Evolutionary conservation across 2,113 vertebrate species (phyloP), one percentile per base, ranked within the genome.

Genomic region (Chaetops frenatus): DNA sequence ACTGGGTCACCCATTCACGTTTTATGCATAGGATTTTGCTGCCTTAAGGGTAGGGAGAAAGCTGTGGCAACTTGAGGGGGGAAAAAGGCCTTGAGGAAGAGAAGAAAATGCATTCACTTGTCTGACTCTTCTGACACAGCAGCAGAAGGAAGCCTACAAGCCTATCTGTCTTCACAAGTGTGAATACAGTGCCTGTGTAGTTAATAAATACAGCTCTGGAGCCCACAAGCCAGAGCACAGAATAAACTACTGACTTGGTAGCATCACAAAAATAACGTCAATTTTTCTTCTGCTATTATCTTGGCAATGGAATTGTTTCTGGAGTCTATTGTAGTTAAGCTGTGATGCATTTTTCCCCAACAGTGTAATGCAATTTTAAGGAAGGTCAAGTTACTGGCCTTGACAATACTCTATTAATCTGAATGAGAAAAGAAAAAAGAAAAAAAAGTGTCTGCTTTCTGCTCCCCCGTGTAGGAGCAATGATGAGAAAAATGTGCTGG

Each of bases 351-450:
- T 94, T 92, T 92, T n/a, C 86, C 73, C 91, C 94, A 88, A 50
- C 74, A 93, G 66, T 77, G 90, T 93, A 95, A 94, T 90, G 94
- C 94, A 96, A 70, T 95, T 94, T 95, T 94, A 92, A 96, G 92
- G 93, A 96, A 97, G 96, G 94, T 95, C 95, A 96, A 95, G 85
- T 94, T 93, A 80, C 85, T 56, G 93, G 96, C 93, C 96, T 96
- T 96, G 95, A 96, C 94, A 97, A 96, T 83, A 50, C 79, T 88
- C 96, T 91, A 96, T 97, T 96, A 93, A 96, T 96, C 95, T 95
- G 95, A 96, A 95, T 91, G 94, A 83, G 81, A 94, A 90, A 70
- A 74, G 70, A 50, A 89, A 72, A 92, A 80, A 40, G 47, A 15
- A 47, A 74, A 57, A 92, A 54, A 97, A 66, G 90, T 31, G 71